Evolutionary conservation across 2,888 invertebrate genomes (phyloP), one percentile per base, ranked within the genome.

Genomic region (Torymus texanus): DNA sequence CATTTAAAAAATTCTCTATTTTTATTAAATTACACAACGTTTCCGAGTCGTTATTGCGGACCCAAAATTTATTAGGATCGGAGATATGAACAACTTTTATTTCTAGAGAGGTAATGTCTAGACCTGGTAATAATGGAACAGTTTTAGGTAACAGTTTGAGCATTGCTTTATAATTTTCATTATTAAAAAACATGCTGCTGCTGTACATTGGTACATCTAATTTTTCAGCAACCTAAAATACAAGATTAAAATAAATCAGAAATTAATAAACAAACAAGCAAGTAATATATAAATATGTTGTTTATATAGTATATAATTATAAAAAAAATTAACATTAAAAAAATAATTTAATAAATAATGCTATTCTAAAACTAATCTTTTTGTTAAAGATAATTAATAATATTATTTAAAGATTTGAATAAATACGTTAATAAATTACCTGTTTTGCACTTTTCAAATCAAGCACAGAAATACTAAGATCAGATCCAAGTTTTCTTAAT

Each of bases 51-150:
- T 90, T 90, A 83, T 93, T 91, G 78, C 93, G 93, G 12, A 92
- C 94, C 94, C 94, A 96, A 89, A 96, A 95, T 85, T 93, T 93
- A 75, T 93, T 92, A 21, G 94, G 93, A 87, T 93, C 92, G 16
- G 92, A 89, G 1, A 92, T 85, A 94, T 95, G 86, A 24, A 92
- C 91, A 68, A 95, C 92, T 62, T 86, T 88, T 8, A 93, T 87
- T 16, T 92, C 92, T 72, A 94, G 92, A 81, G 91, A 91, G 0
- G 93, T 91, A 5, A 92, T 92, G 11, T 94, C 93, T 11, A 95
- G 87, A 3, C 92, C 91, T 0, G 94, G 93, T 14, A 95, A 87
- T 5, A 92, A 91, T 0, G 93, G 92, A 2, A 81, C 50, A 1
- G 58, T 66, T 29, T 18, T 18, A 0, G 82, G 82, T 12, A 82